These are phyloP conservation scores for Dioctria rufipes DNA, from an alignment of 2,888 invertebrate species.

Conservation along the genomic window DNA sequence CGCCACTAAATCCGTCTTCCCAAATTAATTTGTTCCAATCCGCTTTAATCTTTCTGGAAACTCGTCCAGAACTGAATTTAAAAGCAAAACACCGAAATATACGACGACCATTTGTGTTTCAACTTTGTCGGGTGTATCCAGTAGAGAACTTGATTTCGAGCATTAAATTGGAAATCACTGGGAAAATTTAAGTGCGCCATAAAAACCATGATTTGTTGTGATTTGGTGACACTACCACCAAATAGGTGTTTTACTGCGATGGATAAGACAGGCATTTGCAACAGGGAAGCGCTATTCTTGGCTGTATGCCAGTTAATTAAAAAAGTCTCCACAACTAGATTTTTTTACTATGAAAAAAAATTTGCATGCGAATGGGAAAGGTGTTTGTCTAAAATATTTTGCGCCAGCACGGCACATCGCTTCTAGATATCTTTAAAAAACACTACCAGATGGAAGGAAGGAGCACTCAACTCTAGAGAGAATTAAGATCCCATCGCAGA, in stretches of 20 bases:
- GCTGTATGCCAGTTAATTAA: slow-evolving; percentile 30
- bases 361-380: background rate
- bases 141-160: background rate
- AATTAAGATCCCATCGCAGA: background rate
- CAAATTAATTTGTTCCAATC: no score
- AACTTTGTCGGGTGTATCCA: background rate
- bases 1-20: no score
- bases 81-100: background rate
- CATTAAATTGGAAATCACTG: slow-evolving; percentile 5
- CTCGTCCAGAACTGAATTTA: background rate
- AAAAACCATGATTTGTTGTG: background rate
- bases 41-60: no score
- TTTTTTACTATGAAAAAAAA: background rate
- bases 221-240: background rate
- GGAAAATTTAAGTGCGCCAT: slow-evolving; percentile 3
- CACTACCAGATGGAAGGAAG: no score
- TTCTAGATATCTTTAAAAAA: no score
- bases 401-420: no score
- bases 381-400: background rate
- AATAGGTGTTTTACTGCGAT: no score
- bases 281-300: background rate
- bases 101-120: background rate
- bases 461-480: no score
- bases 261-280: background rate
- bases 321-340: background rate